Percentiles rank a stretch among this genome's conserved stretches.
Evolutionary conservation across 35 echinoderm and acorn worm genomes (phyloP).

Genomic region (Strongylocentrotus purpuratus): DNA sequence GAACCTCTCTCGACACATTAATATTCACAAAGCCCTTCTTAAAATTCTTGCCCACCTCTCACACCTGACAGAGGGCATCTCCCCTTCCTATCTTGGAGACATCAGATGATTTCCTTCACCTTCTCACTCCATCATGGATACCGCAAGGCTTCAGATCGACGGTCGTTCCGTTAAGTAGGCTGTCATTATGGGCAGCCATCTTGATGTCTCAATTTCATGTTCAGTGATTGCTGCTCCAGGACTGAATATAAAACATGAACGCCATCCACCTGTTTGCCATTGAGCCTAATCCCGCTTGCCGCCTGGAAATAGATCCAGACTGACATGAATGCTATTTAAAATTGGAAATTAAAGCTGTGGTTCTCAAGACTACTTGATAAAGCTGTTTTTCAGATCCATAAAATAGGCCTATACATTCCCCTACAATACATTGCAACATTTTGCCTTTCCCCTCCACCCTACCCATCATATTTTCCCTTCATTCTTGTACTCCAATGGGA

Average conservation of each 20-base stretch:
- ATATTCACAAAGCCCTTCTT: background rate
- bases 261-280: background rate
- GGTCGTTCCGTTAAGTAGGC: background rate
- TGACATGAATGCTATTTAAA: background rate
- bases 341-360: background rate
- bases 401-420: background rate
- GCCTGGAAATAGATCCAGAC: background rate
- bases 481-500: background rate
- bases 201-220: conserved; percentile 12
- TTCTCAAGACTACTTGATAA: background rate
- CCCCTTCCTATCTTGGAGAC: background rate
- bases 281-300: background rate
- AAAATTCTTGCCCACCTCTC: background rate
- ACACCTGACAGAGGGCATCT: conserved; percentile 15
- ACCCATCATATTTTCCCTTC: background rate
- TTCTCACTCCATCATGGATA: background rate
- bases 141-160: background rate
- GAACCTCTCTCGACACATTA: background rate
- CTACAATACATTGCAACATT: no score
- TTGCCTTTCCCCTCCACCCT: background rate
- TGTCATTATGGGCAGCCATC: background rate
- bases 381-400: background rate
- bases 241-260: background rate
- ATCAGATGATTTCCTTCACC: background rate
- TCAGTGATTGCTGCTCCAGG: background rate